Evolutionary conservation across 2,797 vertebrate genomes (phyloP), one percentile per base, ranked within the genome.

Genomic region (Cyprinella venusta): DNA sequence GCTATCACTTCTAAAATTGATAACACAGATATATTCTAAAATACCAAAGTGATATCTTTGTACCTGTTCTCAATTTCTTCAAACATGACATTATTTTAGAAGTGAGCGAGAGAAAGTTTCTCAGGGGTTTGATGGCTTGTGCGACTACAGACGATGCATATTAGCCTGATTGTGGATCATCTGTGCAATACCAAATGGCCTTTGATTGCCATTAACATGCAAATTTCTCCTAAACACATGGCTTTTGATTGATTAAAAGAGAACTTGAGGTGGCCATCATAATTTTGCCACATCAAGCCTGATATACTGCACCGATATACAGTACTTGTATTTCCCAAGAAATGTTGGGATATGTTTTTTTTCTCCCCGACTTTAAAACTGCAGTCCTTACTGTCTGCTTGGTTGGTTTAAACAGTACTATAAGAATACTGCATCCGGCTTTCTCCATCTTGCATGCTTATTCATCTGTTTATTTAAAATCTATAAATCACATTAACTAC

Each of bases 161-260:
- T 81, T 65, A 67, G 36, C 68, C 83, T 74, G 71, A 82, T 68
- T 21, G 21, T 67, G 19, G 65, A 68, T 81, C 78, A 63, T 61
- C 67, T 76, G 36, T 76, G 72, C 30, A 76, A 81, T 45, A 70
- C 67, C 76, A 45, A 21, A 63, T 36, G 45, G 21, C 68, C 26
- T 82, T 54, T 71, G 85, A 90, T 84, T 83, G 74, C 86, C 88
- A 77, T 88, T 79, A 87, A 88, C 87, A 87, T 87, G 87, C 61
- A 89, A 90, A 94, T 92, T 92, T 92, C 85, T 88, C 84, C 87
- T 87, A 88, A 86, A 86, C 90, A 92, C 88, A 94, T 92, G 92
- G 93, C 92, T 93, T 93, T 76, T 70, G 84, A 87, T 89, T 87
- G 61, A 90, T 87, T 85, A 42, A 92, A 89, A 92, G 88, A 91